Evolutionary conservation across 1,140 invertebrate genomes (phyloP).

Genomic region (Penaeus chinensis): DNA sequence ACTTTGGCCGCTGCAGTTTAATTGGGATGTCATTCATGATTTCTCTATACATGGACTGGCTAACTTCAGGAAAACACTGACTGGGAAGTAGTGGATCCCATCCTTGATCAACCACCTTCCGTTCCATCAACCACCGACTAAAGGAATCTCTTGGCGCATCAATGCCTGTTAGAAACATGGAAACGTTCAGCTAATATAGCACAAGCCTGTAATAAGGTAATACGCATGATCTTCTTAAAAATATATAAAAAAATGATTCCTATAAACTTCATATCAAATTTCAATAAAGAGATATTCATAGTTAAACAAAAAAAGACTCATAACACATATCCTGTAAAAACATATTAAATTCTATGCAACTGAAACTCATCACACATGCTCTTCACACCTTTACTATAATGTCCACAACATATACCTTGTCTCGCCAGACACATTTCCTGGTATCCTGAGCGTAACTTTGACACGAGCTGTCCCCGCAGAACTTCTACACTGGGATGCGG

Average conservation of each 20-base stretch:
- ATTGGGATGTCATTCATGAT: conserved; percentile 99
- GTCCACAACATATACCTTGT: conserved; percentile 74
- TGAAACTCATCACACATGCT: background rate
- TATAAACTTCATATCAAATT: too few species aligned
- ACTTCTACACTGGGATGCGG: conserved; percentile 93
- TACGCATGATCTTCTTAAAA: too few species aligned
- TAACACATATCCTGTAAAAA: too few species aligned
- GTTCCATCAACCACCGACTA: conserved; percentile 95
- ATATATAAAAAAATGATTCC: too few species aligned
- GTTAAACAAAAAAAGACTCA: too few species aligned
- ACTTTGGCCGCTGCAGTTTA: conserved; percentile 93
- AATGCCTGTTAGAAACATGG: conserved; percentile 74
- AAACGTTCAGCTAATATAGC: background rate
- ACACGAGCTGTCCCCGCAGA: conserved; percentile 80
- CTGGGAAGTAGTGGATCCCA: conserved; percentile 89
- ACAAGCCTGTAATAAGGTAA: background rate
- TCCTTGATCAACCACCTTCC: conserved; percentile 86
- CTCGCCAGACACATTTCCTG: conserved; percentile 93
- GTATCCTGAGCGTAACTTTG: conserved; percentile 89
- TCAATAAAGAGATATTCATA: too few species aligned
- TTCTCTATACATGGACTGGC: conserved; percentile 94
- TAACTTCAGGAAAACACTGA: conserved; percentile 91
- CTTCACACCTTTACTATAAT: background rate
- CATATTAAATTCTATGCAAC: background rate
- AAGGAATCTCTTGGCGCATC: conserved; percentile 96